These are phyloP conservation scores for Lasioglossum albipes DNA, from an alignment of 1,140 invertebrate species.

Conservation along the genomic window DNA sequence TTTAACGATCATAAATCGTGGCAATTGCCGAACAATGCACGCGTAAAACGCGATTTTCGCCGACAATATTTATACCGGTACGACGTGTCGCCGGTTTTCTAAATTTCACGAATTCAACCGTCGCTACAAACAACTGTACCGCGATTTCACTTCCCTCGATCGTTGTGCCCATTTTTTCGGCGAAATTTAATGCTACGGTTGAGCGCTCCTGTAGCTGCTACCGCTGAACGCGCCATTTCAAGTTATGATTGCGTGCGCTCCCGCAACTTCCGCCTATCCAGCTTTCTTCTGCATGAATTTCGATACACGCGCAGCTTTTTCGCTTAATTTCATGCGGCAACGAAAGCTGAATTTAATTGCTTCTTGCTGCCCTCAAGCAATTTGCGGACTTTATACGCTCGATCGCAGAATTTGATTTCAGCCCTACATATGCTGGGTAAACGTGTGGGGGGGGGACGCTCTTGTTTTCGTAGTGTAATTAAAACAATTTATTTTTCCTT, in stretches of 20 bases:
- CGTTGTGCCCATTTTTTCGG: slow-evolving; percentile 19
- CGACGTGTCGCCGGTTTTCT: slow-evolving; percentile 32
- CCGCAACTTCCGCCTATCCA: slow-evolving; percentile 42
- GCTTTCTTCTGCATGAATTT: slow-evolving; percentile 48
- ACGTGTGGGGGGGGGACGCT: too few species aligned
- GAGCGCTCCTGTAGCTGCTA: slow-evolving; percentile 49
- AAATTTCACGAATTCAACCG: slow-evolving; percentile 21
- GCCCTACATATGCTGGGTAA: too few species aligned
- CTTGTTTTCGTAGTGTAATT: too few species aligned
- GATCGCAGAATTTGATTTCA: too few species aligned
- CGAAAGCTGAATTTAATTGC: slow-evolving; percentile 23
- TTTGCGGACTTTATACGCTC: too few species aligned
- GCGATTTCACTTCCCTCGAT: slow-evolving; percentile 23
- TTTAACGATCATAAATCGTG: neutral
- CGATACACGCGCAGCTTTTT: slow-evolving; percentile 34
- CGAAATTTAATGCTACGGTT: slow-evolving; percentile 70
- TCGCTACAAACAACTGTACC: slow-evolving; percentile 12
- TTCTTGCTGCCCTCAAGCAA: neutral
- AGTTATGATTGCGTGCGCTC: slow-evolving; percentile 51
- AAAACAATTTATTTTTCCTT: too few species aligned
- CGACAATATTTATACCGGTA: neutral
- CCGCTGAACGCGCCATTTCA: slow-evolving; percentile 41
- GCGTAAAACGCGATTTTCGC: neutral
- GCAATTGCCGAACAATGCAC: neutral
- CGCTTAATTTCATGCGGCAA: slow-evolving; percentile 20